These are phyloP conservation scores for Lithophane semibrunnea DNA, from an alignment of 2,888 invertebrate genomes.

Conservation along the genomic window DNA sequence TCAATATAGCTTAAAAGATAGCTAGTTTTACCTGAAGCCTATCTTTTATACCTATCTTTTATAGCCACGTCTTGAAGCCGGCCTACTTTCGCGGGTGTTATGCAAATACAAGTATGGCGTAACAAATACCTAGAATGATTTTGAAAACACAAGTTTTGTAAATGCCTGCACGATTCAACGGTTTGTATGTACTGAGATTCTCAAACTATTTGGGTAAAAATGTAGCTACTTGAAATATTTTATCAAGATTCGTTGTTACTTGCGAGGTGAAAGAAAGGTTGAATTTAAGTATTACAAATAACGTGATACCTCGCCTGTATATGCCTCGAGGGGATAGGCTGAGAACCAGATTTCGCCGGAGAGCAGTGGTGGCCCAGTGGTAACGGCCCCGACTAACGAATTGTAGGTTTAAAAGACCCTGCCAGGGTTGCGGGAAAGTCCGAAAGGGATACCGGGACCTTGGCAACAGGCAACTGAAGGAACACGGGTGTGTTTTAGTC, in stretches of 20 bases:
- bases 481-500: too few species aligned
- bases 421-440: too few species aligned
- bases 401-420: too few species aligned
- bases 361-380: too few species aligned
- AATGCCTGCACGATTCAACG: constrained; percentile 53
- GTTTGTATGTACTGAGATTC: constrained; percentile 32
- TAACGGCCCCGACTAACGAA: too few species aligned
- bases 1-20: constrained; percentile 15
- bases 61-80: constrained; percentile 23
- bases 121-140: constrained; percentile 49
- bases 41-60: constrained; percentile 40
- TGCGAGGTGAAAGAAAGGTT: not conserved
- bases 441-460: too few species aligned
- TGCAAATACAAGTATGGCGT: constrained; percentile 50
- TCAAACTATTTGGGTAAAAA: constrained; percentile 45
- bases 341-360: too few species aligned
- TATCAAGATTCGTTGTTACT: constrained; percentile 5
- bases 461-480: too few species aligned
- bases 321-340: not conserved
- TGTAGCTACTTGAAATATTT: constrained; percentile 23
- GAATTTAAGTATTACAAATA: not conserved
- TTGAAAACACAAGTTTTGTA: constrained; percentile 49
- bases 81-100: constrained; percentile 51
- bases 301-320: not conserved
- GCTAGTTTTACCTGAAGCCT: constrained; percentile 3